Evolutionary conservation across 2,797 vertebrate species (phyloP).

Genomic region (Trematomus bernacchii): DNA sequence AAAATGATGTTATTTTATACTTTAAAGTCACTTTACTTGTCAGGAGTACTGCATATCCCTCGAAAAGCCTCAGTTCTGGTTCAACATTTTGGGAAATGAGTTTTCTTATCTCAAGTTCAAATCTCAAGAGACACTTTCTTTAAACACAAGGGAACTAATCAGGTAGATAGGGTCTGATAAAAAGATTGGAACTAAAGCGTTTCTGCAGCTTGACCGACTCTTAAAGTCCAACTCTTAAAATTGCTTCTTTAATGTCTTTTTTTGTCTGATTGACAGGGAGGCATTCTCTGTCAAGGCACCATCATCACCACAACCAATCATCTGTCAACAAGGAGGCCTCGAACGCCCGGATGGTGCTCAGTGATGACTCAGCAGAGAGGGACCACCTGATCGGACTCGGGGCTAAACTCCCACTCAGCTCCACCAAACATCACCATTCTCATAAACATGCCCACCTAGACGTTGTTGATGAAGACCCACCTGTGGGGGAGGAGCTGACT

Average conservation of each 20-base stretch:
- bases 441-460: constrained; percentile 72
- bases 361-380: constrained; percentile 81
- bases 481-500: constrained; percentile 72
- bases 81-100: neutral
- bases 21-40: neutral
- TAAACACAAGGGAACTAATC: neutral
- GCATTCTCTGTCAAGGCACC: constrained; percentile 63
- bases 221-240: neutral
- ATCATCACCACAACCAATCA: constrained; percentile 78
- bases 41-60: neutral
- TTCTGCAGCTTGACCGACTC: neutral
- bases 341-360: constrained; percentile 73
- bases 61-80: neutral
- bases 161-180: neutral
- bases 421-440: constrained; percentile 59
- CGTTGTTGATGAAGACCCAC: constrained; percentile 69
- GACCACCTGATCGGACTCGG: constrained; percentile 76
- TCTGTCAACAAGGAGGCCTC: constrained; percentile 68
- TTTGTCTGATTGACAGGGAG: constrained; percentile 72
- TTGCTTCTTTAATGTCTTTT: neutral
- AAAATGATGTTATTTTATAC: neutral
- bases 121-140: no score
- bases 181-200: neutral
- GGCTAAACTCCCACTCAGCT: constrained; percentile 59
- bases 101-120: neutral